Conservation (phyloP, 2,113 vertebrate genomes). For the Raja brachyura region DNA sequence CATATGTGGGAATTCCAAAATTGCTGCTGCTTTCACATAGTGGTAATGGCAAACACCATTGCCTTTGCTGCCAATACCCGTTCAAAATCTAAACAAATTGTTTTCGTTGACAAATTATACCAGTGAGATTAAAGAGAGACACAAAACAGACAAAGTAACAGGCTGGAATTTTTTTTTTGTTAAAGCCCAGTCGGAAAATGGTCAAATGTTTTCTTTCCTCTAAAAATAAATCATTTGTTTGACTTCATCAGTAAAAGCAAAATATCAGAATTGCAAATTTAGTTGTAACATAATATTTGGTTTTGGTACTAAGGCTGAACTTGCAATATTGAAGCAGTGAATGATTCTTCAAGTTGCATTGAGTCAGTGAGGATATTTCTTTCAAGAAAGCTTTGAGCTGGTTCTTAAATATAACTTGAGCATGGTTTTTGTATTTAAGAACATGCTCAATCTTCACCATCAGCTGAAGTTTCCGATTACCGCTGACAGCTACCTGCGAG, state of each 20-base stretch:
- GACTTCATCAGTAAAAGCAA: not conserved
- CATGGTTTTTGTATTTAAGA: too few species aligned
- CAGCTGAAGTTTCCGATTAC: too few species aligned
- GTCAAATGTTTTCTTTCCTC: not conserved
- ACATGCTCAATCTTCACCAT: too few species aligned
- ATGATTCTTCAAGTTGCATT: not conserved
- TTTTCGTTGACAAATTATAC: not conserved
- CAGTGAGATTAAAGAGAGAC: not conserved
- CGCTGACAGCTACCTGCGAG: too few species aligned
- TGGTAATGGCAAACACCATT: too few species aligned
- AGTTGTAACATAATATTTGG: not conserved
- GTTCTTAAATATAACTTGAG: too few species aligned
- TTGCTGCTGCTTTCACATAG: too few species aligned
- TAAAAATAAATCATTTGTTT: not conserved
- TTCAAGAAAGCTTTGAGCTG: too few species aligned
- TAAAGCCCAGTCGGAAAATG: not conserved
- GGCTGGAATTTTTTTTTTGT: not conserved
- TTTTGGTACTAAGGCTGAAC: not conserved
- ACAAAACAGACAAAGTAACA: not conserved
- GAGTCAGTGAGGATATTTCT: too few species aligned
- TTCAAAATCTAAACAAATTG: not conserved
- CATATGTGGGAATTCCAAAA: too few species aligned
- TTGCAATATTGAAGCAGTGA: not conserved
- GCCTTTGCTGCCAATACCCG: too few species aligned
- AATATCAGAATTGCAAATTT: not conserved